Conservation (phyloP, 2,797 vertebrate species). For the Gouania willdenowi region DNA sequence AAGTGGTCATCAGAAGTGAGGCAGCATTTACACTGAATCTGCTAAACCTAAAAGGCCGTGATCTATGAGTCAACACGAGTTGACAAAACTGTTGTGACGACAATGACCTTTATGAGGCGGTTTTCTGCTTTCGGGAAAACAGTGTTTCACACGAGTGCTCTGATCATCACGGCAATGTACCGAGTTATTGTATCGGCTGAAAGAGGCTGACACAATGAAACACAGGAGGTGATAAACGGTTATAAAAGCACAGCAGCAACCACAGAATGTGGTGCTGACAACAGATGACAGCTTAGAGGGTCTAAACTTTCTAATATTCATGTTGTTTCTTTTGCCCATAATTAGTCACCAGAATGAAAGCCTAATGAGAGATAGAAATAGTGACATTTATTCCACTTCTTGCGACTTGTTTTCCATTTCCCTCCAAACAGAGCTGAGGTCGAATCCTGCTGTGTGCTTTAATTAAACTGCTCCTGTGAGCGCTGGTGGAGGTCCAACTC, state of each 20-base stretch:
- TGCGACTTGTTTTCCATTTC: constrained; percentile 12
- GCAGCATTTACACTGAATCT: background rate
- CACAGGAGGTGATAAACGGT: constrained; percentile 5
- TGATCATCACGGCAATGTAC: background rate
- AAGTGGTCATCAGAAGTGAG: background rate
- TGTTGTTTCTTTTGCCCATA: constrained; percentile 2
- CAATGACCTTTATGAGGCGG: constrained; percentile 8
- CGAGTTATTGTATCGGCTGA: no score
- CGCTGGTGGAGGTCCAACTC: constrained; percentile 5
- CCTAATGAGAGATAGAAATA: constrained; percentile 26
- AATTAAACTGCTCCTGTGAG: constrained; percentile 45
- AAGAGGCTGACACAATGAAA: no score
- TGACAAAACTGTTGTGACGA: background rate
- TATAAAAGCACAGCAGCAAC: constrained; percentile 13
- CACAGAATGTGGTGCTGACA: constrained; percentile 5
- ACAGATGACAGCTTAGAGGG: background rate
- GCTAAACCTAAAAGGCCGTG: background rate
- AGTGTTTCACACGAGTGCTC: constrained; percentile 1
- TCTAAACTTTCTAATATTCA: constrained; percentile 2
- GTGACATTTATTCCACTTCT: background rate
- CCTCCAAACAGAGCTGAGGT: constrained; percentile 50
- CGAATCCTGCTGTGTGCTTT: constrained; percentile 35
- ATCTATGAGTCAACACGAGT: constrained; percentile 1
- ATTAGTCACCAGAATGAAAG: constrained; percentile 32
- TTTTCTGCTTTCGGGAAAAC: constrained; percentile 5